Base-by-base conservation (phyloP, 2,113 vertebrate genomes). In the Anolis sagrei region DNA sequence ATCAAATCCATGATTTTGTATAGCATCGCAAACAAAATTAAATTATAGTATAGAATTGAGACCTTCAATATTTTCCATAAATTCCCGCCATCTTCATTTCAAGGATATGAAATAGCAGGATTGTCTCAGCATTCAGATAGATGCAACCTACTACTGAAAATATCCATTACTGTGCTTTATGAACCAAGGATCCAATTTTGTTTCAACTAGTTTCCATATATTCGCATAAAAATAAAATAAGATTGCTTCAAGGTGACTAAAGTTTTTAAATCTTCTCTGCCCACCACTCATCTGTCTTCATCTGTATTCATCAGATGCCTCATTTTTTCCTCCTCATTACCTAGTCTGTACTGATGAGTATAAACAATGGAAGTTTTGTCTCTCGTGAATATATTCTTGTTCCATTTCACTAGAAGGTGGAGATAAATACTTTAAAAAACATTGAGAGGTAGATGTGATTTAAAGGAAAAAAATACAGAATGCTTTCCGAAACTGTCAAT, bases 351-450 rank as follows among this genome's bases (percentile, higher is more conserved):
- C 87, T 19, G 76, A 95, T 95, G 89, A 88, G 90, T 89, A 91
- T 86, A 94, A 95, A 96, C 93, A 96, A 94, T 94, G 89, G 80
- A 89, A 95, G 94, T 96, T 94, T 94, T 93, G 86, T 94, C 89
- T 95, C 89, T 86, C 90, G 89, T 89, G 88, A 91, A 90, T 84
- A 91, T 90, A 93, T 94, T 93, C 85, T 89, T 91, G 14, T 91
- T 91, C 86, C 81, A 76, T 89, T 93, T 92, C 77, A 87, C 66
- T 88, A 88, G 84, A 93, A 89, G 90, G 83, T 94, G 81, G 86
- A 93, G 84, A 84, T 3, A 85, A 79, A 85, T 16, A 82, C 25
- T 23, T 34, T 68, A 4, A 72, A 34, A 27, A 48, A 13, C 75
- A 18, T 10, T 51, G 69, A 51, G 48, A 84, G 78, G 68, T 87